Percentiles rank a stretch among this genome's conserved stretches.
Evolutionary conservation across 2,888 invertebrate genomes (phyloP).

Genomic region (Idaea aversata): DNA sequence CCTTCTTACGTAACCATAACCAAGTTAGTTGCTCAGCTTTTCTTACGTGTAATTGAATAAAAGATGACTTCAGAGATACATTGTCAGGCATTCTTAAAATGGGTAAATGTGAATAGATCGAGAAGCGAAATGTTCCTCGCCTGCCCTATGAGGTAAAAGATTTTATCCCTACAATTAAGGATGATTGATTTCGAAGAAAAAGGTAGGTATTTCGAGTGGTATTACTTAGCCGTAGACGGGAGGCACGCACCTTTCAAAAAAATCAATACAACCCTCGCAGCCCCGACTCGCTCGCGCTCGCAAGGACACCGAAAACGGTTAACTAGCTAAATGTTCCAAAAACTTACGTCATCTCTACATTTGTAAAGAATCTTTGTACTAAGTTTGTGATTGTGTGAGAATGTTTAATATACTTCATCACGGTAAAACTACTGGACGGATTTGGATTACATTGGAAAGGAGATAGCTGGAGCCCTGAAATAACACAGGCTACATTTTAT

Average conservation of each 20-base stretch:
- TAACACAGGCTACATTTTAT: not conserved
- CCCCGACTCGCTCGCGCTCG: slow-evolving; percentile 46
- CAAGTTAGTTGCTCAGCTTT: too few relatives aligned
- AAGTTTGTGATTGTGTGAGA: not conserved
- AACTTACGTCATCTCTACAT: slow-evolving; percentile 32
- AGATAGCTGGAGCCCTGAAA: not conserved
- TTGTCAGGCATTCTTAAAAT: too few relatives aligned
- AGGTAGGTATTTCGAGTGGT: slow-evolving; percentile 49
- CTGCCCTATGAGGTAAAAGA: not conserved
- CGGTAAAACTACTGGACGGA: not conserved
- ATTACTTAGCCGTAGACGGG: slow-evolving; percentile 43
- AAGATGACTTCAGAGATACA: too few relatives aligned
- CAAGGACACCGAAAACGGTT: slow-evolving; percentile 53
- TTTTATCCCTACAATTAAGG: too few relatives aligned
- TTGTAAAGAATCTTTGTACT: not conserved
- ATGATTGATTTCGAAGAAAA: slow-evolving; percentile 32
- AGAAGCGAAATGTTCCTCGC: not conserved
- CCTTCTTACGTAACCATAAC: too few relatives aligned
- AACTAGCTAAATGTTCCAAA: slow-evolving; percentile 43
- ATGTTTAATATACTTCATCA: not conserved
- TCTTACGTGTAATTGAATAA: too few relatives aligned
- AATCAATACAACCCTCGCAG: slow-evolving; percentile 64
- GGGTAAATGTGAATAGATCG: too few relatives aligned
- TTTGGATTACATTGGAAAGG: too few relatives aligned
- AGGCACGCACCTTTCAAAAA: slow-evolving; percentile 57